Base-by-base conservation (phyloP, 2,113 vertebrate species). In the Diadophis punctatus region DNA sequence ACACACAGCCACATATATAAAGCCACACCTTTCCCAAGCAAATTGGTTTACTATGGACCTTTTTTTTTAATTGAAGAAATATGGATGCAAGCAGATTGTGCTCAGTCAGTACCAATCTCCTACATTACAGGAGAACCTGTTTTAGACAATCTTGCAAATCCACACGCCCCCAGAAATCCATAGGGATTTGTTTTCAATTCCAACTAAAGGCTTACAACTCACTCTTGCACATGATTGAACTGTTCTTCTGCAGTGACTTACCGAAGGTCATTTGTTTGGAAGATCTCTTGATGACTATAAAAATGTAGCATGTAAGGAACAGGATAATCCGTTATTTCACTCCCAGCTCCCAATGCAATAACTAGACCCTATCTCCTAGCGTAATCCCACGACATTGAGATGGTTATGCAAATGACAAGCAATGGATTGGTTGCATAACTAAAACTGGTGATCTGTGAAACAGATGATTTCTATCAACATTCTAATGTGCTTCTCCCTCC, bases 331-430 rank as follows among this genome's bases (percentile, higher is more conserved):
- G 86, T 91, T 86, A 88, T 30, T 43, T 86, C 63, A 90, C 85
- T 90, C 89, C 89, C 48, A 48, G 80, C 23, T 52, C 91, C 52
- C 88, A 74, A 27, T 53, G 60, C 49, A 89, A 68, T 89, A 92
- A 90, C 88, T 49, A 53, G 51, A 23, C 55, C 56, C 16, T 22
- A 25, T 14, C 52, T 93, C 90, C n/a, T 12, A 34, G 5, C 46
- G 8, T 0, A 8, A 53, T 18, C 51, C 23, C 87, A 46, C 1
- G 16, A 34, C 51, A 48, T 55, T 27, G 34, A 14, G 11, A 63
- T 49, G 60, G 52, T 89, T 89, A 91, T 86, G 74, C 68, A 93
- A 89, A 93, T 63, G 53, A 51, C 84, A 89, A 56, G 23, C 48
- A 14, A 12, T 23, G n/a, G 52, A n/a, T 53, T 27, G 12, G 9